Percentiles rank a stretch among this genome's conserved stretches.
Evolutionary conservation across 2,888 invertebrate species (phyloP).

Genomic region (Hyalella azteca): DNA sequence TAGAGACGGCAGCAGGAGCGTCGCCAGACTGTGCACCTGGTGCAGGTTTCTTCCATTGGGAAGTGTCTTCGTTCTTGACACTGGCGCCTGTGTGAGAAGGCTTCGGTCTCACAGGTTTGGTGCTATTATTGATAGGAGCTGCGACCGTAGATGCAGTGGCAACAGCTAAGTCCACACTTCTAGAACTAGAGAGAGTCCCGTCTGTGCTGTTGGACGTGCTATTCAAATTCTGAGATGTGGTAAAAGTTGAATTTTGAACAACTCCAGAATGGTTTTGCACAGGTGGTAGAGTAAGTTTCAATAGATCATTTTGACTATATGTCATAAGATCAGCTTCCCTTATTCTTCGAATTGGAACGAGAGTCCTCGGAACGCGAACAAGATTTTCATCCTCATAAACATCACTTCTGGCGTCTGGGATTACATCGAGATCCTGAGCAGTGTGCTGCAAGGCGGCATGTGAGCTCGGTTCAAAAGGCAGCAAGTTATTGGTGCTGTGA

Average conservation of each 20-base stretch:
- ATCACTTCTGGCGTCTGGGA: not conserved
- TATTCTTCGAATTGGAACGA: too few relatives aligned
- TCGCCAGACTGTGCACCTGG: not conserved
- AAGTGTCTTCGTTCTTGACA: slow-evolving; percentile 38
- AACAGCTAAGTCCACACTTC: not conserved
- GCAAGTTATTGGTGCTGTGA: not conserved
- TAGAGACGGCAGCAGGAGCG: not conserved
- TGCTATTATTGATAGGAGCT: not conserved
- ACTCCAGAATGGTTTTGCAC: too few relatives aligned
- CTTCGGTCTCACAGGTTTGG: slow-evolving; percentile 38
- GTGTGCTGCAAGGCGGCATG: not conserved
- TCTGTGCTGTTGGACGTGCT: not conserved
- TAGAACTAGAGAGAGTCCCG: not conserved
- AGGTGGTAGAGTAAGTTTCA: not conserved
- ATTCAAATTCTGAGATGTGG: not conserved
- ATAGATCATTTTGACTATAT: not conserved
- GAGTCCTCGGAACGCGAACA: slow-evolving; percentile 8
- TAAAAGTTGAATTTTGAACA: not conserved
- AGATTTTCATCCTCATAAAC: slow-evolving; percentile 8
- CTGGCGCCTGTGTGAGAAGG: slow-evolving; percentile 42
- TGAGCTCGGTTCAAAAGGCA: not conserved
- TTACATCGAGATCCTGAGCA: not conserved
- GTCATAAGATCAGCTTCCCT: not conserved
- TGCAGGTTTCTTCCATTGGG: slow-evolving; percentile 42
- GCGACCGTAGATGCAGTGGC: not conserved